These are phyloP conservation scores for Poecilia velifera DNA, from an alignment of 2,797 vertebrate species.

Conservation along the genomic window DNA sequence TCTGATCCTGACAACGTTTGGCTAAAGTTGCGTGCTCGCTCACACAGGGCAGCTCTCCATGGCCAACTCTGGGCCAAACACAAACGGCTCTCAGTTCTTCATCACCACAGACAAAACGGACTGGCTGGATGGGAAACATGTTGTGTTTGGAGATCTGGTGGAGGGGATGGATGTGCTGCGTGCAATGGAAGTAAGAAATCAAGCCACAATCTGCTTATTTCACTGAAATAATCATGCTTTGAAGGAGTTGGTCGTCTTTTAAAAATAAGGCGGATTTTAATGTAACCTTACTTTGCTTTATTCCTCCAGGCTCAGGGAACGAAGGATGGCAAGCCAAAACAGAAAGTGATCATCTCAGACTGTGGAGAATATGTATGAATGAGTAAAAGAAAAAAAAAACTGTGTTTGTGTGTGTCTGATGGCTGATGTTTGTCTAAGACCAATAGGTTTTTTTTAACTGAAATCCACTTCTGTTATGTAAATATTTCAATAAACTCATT, in stretches of 20 bases:
- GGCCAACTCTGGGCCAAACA: conserved; percentile 93
- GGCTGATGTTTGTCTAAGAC: conserved; percentile 15
- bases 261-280: not conserved
- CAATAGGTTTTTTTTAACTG: conserved; percentile 33
- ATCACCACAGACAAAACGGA: conserved; percentile 93
- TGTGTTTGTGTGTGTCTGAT: conserved; percentile 6
- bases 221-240: not conserved
- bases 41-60: conserved; percentile 88
- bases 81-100: conserved; percentile 95
- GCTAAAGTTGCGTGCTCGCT: conserved; percentile 19
- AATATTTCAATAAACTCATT: conserved; percentile 81
- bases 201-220: not conserved
- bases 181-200: conserved; percentile 87
- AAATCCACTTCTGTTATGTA: conserved; percentile 68
- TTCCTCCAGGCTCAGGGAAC: conserved; percentile 87
- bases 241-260: not conserved
- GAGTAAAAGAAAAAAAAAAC: not conserved
- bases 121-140: conserved; percentile 95
- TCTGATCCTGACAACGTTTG: not conserved
- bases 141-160: conserved; percentile 94
- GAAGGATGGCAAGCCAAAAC: conserved; percentile 93
- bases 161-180: conserved; percentile 93
- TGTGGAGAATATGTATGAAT: conserved; percentile 90
- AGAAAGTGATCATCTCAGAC: conserved; percentile 95
- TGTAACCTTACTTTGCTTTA: conserved; percentile 7